A percentile compares a stretch with the other conserved stretches of the same genome.
Evolutionary conservation across 2,888 invertebrate genomes (phyloP).

Genomic region (Pteria penguin): DNA sequence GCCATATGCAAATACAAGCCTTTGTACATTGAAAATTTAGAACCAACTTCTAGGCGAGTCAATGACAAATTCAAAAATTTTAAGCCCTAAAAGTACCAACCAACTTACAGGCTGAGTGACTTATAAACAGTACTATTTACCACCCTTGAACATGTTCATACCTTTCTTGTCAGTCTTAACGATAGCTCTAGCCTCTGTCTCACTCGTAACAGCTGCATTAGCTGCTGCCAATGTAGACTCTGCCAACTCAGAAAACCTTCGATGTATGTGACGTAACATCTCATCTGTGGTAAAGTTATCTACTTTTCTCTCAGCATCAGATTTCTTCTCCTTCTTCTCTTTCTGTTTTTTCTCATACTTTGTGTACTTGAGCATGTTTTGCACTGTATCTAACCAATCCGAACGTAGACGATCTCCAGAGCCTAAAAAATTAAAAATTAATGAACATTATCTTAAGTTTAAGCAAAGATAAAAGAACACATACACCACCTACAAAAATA

Average conservation of each 20-base stretch:
- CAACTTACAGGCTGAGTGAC: no score
- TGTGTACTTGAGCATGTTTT: conserved; percentile 36
- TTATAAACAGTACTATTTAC: no score
- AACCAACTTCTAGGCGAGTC: no score
- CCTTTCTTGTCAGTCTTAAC: conserved; percentile 51
- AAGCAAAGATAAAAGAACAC: no score
- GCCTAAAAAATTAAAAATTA: no score
- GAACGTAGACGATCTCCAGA: conserved; percentile 42
- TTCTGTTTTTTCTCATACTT: conserved; percentile 18
- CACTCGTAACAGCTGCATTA: conserved; percentile 74
- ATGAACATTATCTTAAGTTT: no score
- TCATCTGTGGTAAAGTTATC: conserved; percentile 45
- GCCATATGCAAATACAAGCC: no score
- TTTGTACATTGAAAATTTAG: no score
- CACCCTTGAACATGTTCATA: neutral
- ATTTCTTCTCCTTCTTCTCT: conserved; percentile 27
- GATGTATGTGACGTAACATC: conserved; percentile 73
- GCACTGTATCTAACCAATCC: conserved; percentile 46
- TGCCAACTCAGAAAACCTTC: conserved; percentile 75
- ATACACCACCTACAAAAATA: no score
- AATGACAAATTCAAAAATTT: no score
- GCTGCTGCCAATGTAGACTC: conserved; percentile 74
- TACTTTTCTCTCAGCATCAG: conserved; percentile 30
- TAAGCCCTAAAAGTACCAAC: no score
- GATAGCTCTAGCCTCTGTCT: conserved; percentile 69